phyloP scores from a whole-genome alignment of 2,113 vertebrate species.

The Perognathus longimembris region DNA sequence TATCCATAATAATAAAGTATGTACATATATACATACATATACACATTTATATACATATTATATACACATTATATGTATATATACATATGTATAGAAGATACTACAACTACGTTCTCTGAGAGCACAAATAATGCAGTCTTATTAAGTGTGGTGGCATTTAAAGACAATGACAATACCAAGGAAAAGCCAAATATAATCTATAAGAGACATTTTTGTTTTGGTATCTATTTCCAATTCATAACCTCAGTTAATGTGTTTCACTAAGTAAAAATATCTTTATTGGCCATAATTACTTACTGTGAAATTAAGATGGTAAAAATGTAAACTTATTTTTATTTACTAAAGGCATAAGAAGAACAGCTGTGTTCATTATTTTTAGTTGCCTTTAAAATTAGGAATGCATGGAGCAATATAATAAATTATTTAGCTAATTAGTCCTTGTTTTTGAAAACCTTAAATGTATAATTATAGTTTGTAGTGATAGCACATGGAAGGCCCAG shows the following conservation, averaged over 20 bases:
- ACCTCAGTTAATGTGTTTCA: background rate
- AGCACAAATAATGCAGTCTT: background rate
- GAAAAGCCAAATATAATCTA: background rate
- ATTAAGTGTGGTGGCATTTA: conserved; percentile 6
- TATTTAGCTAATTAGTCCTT: conserved; percentile 52
- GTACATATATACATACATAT: background rate
- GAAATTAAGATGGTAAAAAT: conserved; percentile 49
- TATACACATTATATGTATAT: no score
- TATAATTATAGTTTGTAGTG: conserved; percentile 31
- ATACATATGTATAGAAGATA: background rate
- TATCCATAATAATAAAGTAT: background rate
- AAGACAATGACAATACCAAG: background rate
- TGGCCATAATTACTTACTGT: conserved; percentile 31
- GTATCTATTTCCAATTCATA: background rate
- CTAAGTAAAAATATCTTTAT: background rate
- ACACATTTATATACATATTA: no score
- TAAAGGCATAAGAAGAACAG: conserved; percentile 35
- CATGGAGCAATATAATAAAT: conserved; percentile 26
- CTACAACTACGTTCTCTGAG: background rate
- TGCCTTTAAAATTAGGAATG: conserved; percentile 5
- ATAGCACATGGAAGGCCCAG: background rate
- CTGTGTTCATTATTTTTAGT: conserved; percentile 47
- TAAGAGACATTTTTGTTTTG: background rate
- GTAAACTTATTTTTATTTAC: conserved; percentile 53
- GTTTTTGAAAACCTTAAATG: conserved; percentile 47